phyloP scores from a whole-genome alignment of 2,888 invertebrate genomes.

The Theodoxus fluviatilis region DNA sequence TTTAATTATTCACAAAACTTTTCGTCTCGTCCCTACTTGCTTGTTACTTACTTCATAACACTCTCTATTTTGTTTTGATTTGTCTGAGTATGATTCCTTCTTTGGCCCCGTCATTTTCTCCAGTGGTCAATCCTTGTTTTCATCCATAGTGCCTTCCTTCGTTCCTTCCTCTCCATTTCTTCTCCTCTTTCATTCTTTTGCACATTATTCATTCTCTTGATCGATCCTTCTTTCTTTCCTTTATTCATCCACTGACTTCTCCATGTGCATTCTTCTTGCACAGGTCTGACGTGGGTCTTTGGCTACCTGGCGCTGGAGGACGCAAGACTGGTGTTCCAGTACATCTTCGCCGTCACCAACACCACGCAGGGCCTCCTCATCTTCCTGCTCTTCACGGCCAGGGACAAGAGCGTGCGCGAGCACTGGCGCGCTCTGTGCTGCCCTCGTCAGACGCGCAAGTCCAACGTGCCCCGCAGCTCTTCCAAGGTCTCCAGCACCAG shows the following conservation, averaged over 20 bases:
- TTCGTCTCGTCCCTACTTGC: no score
- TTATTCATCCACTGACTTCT: not conserved
- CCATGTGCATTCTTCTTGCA: not conserved
- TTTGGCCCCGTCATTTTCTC: not conserved
- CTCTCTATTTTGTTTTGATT: no score
- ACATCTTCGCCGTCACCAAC: constrained; percentile 61
- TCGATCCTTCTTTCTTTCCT: not conserved
- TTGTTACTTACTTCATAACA: no score
- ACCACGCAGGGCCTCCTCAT: no score
- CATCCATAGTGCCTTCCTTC: not conserved
- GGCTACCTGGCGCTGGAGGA: constrained; percentile 58
- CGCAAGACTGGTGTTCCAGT: constrained; percentile 53
- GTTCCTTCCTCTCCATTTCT: not conserved
- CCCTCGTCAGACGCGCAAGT: no score
- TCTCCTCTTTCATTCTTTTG: not conserved
- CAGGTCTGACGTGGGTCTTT: constrained; percentile 62
- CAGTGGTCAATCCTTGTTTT: not conserved
- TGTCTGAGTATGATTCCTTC: no score
- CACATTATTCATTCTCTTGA: not conserved
- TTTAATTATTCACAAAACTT: no score
- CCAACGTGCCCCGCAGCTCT: no score
- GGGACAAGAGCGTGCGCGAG: no score
- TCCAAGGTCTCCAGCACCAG: no score
- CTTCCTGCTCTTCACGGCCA: no score
- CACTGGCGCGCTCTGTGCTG: no score